These are phyloP conservation scores for Athrips mouffetella DNA, from an alignment of 2,888 invertebrate genomes.

Conservation along the genomic window DNA sequence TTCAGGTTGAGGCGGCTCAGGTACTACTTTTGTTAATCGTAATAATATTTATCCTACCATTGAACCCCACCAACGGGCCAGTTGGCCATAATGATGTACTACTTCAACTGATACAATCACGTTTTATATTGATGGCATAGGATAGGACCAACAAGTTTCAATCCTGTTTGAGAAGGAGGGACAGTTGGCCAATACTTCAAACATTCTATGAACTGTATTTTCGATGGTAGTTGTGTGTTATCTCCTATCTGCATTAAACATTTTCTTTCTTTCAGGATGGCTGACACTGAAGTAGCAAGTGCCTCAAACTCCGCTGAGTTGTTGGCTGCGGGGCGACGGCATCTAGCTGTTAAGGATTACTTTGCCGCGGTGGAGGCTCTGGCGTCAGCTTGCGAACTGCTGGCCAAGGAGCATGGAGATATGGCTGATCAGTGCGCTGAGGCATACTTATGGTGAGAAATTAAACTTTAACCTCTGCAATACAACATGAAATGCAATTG, in stretches of 20 bases:
- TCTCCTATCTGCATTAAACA: neutral
- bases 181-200: too few species aligned
- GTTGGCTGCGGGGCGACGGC: constrained; percentile 85
- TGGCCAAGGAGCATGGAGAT: constrained; percentile 88
- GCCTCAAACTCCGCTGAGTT: constrained; percentile 76
- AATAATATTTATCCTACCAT: too few species aligned
- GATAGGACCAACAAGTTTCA: too few species aligned
- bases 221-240: neutral
- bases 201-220: neutral
- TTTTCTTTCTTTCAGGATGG: constrained; percentile 64
- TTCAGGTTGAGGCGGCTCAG: too few species aligned
- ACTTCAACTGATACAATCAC: too few species aligned
- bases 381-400: constrained; percentile 84
- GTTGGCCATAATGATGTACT: too few species aligned
- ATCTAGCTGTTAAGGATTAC: constrained; percentile 87
- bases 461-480: too few species aligned
- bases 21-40: too few species aligned
- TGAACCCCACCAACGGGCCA: too few species aligned
- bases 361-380: constrained; percentile 84
- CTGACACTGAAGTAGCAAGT: constrained; percentile 71
- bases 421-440: constrained; percentile 92
- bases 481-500: too few species aligned
- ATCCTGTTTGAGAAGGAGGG: too few species aligned
- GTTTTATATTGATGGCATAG: too few species aligned
- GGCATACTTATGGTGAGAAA: constrained; percentile 88